These are phyloP conservation scores for Dasypus novemcinctus DNA, from an alignment of 2,113 vertebrate genomes.

Conservation along the genomic window DNA sequence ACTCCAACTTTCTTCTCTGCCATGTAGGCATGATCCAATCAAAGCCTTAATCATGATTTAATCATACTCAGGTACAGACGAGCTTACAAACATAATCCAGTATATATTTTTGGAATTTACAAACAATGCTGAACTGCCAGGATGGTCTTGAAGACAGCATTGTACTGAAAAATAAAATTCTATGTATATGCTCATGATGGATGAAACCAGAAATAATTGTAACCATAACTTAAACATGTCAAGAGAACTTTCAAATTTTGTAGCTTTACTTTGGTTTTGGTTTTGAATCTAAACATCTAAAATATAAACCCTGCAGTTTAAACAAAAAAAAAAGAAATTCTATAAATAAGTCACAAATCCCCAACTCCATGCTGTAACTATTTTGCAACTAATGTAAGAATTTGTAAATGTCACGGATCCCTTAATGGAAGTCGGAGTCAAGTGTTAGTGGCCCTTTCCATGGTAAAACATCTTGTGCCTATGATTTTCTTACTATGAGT, in stretches of 20 bases:
- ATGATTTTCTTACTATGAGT: neutral
- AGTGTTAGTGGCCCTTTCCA: neutral
- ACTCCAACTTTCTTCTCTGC: too few relatives aligned
- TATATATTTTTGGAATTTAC: too few relatives aligned
- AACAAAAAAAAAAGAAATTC: neutral
- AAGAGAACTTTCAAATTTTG: neutral
- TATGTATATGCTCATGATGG: neutral
- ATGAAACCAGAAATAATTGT: neutral
- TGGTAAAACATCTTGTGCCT: neutral
- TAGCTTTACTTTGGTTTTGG: neutral
- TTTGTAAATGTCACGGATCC: neutral
- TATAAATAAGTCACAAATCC: neutral
- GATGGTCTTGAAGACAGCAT: neutral
- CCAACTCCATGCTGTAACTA: neutral
- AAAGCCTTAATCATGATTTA: too few relatives aligned
- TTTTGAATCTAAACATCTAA: conserved; percentile 4
- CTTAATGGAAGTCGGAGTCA: neutral
- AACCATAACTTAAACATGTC: neutral
- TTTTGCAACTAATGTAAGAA: neutral
- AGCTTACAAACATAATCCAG: too few relatives aligned
- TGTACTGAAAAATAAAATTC: neutral
- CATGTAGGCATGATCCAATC: too few relatives aligned
- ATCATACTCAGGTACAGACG: too few relatives aligned
- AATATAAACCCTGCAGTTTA: neutral
- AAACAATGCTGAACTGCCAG: too few relatives aligned